These are phyloP conservation scores for Pantala flavescens DNA, from an alignment of 1,140 invertebrate species.

Conservation along the genomic window DNA sequence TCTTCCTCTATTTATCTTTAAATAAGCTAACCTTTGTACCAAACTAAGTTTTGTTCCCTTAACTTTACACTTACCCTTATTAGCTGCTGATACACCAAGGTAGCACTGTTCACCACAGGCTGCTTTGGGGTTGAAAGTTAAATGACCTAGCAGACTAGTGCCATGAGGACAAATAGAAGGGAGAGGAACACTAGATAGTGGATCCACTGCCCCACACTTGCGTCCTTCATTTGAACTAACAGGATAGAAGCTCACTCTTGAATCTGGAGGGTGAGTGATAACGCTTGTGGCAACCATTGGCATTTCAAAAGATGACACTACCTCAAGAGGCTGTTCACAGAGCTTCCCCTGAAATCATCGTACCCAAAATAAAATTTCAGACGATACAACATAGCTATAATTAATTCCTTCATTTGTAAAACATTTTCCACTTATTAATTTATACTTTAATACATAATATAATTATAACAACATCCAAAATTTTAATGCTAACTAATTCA, in stretches of 20 bases:
- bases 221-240: slow-evolving; percentile 14
- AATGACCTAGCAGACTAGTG: slow-evolving; percentile 40
- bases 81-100: slow-evolving; percentile 46
- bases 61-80: slow-evolving; percentile 39
- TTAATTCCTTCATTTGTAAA: too few species aligned
- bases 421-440: too few species aligned
- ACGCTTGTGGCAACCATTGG: slow-evolving; percentile 52
- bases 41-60: too few species aligned
- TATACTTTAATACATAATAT: too few species aligned
- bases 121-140: slow-evolving; percentile 57
- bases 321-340: slow-evolving; percentile 56
- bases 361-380: too few species aligned
- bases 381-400: too few species aligned
- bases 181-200: slow-evolving; percentile 19
- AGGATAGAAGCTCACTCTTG: slow-evolving; percentile 34
- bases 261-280: slow-evolving; percentile 40
- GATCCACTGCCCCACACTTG: background rate
- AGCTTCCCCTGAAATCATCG: slow-evolving; percentile 57
- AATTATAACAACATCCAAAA: too few species aligned
- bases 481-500: too few species aligned
- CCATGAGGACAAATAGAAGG: slow-evolving; percentile 25
- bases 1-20: too few species aligned
- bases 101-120: slow-evolving; percentile 66
- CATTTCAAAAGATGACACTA: slow-evolving; percentile 62
- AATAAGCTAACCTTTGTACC: too few species aligned